Percentiles rank a stretch among this genome's conserved stretches.
phyloP scores from a whole-genome alignment of 2,797 vertebrate species.

The Crenichthys baileyi region DNA sequence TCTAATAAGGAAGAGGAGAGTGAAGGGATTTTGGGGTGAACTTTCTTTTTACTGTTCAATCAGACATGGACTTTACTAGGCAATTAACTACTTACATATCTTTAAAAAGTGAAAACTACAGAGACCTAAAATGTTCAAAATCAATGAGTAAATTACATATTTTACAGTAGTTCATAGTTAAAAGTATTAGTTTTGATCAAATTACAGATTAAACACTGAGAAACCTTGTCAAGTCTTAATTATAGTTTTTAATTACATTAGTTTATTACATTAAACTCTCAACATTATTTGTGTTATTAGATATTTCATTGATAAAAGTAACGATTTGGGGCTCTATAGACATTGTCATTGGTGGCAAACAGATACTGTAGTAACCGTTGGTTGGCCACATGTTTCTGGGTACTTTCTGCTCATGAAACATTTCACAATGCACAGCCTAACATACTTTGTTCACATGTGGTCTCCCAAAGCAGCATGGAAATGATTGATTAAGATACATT shows the following conservation, averaged over 20 bases:
- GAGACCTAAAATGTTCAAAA: slow-evolving; percentile 27
- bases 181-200: slow-evolving; percentile 12
- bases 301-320: slow-evolving; percentile 1
- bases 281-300: neutral
- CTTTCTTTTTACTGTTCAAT: neutral
- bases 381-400: slow-evolving; percentile 26
- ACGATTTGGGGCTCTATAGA: slow-evolving; percentile 8
- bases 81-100: neutral
- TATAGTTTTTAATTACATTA: neutral
- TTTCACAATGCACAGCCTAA: slow-evolving; percentile 10
- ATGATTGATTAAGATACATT: neutral
- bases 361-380: slow-evolving; percentile 5
- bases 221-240: neutral
- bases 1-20: slow-evolving; percentile 41
- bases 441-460: slow-evolving; percentile 25
- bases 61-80: neutral
- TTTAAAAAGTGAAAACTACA: slow-evolving; percentile 1
- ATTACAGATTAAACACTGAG: neutral
- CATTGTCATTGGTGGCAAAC: slow-evolving; percentile 2
- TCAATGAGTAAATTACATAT: neutral
- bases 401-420: slow-evolving; percentile 3
- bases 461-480: neutral
- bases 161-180: slow-evolving; percentile 1
- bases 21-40: slow-evolving; percentile 24
- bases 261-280: neutral